These are phyloP conservation scores for Willowsia nigromaculata DNA, from an alignment of 2,888 invertebrate species.

Conservation along the genomic window DNA sequence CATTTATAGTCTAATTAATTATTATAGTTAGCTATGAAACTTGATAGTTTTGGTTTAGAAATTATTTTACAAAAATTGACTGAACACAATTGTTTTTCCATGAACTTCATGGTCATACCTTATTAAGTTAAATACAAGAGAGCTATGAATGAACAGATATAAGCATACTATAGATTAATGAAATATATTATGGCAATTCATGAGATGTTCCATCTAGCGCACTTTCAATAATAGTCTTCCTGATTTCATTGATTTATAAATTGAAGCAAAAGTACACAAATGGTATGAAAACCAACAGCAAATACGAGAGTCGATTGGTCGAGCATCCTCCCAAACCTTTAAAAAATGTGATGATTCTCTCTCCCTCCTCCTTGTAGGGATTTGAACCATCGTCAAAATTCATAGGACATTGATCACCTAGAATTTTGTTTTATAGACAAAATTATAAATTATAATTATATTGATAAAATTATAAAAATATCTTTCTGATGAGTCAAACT, in stretches of 20 bases:
- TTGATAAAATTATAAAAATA: no score
- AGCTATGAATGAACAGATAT: no score
- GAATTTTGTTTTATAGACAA: slow-evolving; percentile 24
- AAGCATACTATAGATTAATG: no score
- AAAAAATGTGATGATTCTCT: slow-evolving; percentile 73
- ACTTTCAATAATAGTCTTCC: neutral
- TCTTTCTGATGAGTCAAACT: no score
- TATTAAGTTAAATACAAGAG: no score
- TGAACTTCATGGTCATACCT: no score
- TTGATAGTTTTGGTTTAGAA: no score
- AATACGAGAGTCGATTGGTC: slow-evolving; percentile 11
- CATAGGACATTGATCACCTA: slow-evolving; percentile 97
- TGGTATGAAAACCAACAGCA: neutral
- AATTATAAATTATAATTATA: no score
- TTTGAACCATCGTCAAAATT: slow-evolving; percentile 96
- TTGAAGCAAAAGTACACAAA: neutral
- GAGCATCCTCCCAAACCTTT: slow-evolving; percentile 62
- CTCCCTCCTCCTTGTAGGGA: slow-evolving; percentile 83
- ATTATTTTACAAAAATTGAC: no score
- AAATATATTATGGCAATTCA: slow-evolving; percentile 9
- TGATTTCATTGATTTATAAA: neutral
- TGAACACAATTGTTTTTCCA: no score
- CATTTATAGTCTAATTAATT: no score
- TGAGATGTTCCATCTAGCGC: neutral
- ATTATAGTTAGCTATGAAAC: no score